Conservation (phyloP, 2,888 invertebrate species). For the Mylabris sibirica region DNA sequence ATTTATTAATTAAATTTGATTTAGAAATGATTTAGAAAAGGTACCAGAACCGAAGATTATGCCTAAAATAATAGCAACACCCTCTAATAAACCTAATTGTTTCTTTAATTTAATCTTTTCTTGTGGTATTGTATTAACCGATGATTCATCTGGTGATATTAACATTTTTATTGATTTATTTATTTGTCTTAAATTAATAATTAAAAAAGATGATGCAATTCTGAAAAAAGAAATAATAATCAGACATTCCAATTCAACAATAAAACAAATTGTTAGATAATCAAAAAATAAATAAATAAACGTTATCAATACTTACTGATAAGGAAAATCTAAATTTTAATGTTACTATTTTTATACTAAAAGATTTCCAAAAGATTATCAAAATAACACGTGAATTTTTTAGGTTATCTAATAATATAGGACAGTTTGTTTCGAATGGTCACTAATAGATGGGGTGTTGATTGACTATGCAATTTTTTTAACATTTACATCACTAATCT, state of each 20-base stretch:
- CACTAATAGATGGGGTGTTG: background rate
- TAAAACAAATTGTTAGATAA: background rate
- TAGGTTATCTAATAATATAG: conserved; percentile 3
- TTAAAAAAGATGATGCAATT: background rate
- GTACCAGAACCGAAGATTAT: conserved; percentile 91
- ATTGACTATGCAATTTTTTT: background rate
- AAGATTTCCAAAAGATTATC: background rate
- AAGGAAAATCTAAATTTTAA: background rate
- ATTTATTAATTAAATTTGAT: conserved; percentile 11
- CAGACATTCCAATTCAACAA: background rate
- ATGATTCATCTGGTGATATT: conserved; percentile 29
- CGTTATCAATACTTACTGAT: background rate
- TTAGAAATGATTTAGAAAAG: too few species aligned
- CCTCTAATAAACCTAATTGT: conserved; percentile 87
- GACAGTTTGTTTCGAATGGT: background rate
- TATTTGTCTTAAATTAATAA: background rate
- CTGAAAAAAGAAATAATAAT: background rate
- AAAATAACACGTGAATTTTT: conserved; percentile 8
- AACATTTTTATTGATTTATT: conserved; percentile 24
- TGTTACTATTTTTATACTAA: background rate
- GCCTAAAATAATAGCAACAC: conserved; percentile 92
- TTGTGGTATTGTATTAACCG: conserved; percentile 34
- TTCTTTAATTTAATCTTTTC: conserved; percentile 83
- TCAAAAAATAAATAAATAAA: background rate
- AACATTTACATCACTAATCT: background rate